Conservation (phyloP, 2,113 vertebrate genomes). For the Murina feae region DNA sequence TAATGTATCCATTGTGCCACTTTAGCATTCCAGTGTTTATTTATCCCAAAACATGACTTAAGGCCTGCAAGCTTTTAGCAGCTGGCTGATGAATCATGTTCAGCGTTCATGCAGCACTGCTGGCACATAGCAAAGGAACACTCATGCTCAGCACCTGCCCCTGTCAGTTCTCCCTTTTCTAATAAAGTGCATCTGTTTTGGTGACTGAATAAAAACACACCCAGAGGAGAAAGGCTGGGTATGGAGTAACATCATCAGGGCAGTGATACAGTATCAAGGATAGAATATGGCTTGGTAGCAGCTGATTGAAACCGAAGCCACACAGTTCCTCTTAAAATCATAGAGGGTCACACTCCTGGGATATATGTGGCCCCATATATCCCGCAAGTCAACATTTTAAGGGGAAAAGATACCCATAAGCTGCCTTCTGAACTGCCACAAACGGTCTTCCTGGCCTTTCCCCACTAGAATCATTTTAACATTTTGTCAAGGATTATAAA, state of each 20-base stretch:
- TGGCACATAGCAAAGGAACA: background rate
- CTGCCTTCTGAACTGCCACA: background rate
- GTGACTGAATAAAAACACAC: conserved; percentile 61
- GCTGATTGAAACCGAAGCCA: background rate
- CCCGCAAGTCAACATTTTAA: background rate
- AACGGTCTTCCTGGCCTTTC: background rate
- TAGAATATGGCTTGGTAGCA: background rate
- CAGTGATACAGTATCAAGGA: background rate
- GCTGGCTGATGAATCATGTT: conserved; percentile 31
- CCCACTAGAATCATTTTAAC: conserved; percentile 19
- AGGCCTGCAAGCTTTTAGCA: background rate
- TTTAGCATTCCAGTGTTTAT: background rate
- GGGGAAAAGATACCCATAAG: background rate
- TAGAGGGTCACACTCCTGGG: background rate
- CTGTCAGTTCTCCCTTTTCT: conserved; percentile 62
- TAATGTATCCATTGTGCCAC: background rate
- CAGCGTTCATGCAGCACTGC: background rate
- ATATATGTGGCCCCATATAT: background rate
- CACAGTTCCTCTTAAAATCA: background rate
- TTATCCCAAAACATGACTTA: conserved; percentile 14
- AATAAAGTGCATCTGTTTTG: conserved; percentile 63
- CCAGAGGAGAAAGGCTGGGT: conserved; percentile 10
- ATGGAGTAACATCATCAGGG: conserved; percentile 58
- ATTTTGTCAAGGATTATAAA: conserved; percentile 44
- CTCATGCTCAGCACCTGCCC: conserved; percentile 57